Percentiles rank a stretch among this genome's conserved stretches.
Evolutionary conservation across 2,888 invertebrate genomes (phyloP).

Genomic region (Dinocampus coccinellae): DNA sequence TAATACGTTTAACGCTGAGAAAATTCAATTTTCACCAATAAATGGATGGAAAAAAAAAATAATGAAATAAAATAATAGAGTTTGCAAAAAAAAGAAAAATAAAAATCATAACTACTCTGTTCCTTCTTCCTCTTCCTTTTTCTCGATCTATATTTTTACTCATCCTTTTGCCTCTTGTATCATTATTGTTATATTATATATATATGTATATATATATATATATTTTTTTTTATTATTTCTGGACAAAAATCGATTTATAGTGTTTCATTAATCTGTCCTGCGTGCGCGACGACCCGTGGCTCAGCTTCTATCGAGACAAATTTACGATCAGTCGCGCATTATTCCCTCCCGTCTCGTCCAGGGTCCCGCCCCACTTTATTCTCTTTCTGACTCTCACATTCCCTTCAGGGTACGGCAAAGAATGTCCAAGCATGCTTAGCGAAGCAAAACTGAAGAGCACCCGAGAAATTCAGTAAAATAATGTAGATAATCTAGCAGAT

Average conservation of each 20-base stretch:
- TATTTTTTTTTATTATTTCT: constrained; percentile 26
- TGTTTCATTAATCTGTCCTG: constrained; percentile 49
- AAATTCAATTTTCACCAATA: not conserved
- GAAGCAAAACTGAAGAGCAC: not conserved
- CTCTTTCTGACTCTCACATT: not conserved
- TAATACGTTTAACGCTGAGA: not conserved
- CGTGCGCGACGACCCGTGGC: constrained; percentile 39
- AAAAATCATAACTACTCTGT: not conserved
- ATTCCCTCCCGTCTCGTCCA: constrained; percentile 12
- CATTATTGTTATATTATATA: not conserved
- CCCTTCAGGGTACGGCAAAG: constrained; percentile 8
- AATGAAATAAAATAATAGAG: no score
- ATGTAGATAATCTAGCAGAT: not conserved
- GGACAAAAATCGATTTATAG: constrained; percentile 48
- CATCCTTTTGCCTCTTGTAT: not conserved
- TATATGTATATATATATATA: no score
- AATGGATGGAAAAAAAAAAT: no score
- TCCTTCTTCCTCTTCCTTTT: not conserved
- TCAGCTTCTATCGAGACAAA: constrained; percentile 49
- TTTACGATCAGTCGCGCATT: constrained; percentile 49
- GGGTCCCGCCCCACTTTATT: constrained; percentile 2
- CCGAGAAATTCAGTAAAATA: not conserved
- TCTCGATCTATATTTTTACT: no score
- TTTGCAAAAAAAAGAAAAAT: no score
- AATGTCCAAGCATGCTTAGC: not conserved